Conservation (phyloP, 2,113 vertebrate genomes). For the Myiopsitta monachus region DNA sequence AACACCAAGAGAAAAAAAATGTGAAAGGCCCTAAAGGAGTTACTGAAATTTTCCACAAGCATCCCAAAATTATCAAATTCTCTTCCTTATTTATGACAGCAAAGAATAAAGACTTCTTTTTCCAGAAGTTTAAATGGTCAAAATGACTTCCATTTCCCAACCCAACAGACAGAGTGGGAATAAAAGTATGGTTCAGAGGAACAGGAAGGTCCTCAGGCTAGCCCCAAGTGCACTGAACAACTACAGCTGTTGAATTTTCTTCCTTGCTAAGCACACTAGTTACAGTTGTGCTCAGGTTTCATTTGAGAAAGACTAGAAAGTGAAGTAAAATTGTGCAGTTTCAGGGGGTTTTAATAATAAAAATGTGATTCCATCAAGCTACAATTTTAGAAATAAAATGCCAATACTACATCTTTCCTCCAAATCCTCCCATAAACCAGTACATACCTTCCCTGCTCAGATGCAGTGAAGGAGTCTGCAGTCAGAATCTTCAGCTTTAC, state of each 20-base stretch:
- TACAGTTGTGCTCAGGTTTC: neutral
- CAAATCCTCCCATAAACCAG: rapidly evolving
- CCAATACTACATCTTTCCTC: neutral
- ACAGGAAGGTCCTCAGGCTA: slow-evolving; percentile 24
- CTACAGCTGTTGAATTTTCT: slow-evolving; percentile 1
- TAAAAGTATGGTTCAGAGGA: slow-evolving; percentile 57
- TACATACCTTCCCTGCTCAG: neutral
- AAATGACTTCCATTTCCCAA: slow-evolving; percentile 29
- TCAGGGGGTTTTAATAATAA: neutral
- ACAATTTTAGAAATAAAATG: neutral
- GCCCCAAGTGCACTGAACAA: slow-evolving; percentile 34
- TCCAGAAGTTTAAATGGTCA: slow-evolving; percentile 11
- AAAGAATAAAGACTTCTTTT: neutral
- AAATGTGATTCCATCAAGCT: neutral
- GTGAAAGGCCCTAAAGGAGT: neutral
- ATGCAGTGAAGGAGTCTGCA: neutral
- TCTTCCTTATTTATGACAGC: neutral
- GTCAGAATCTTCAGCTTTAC: neutral
- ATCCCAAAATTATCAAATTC: neutral
- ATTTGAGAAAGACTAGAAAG: neutral
- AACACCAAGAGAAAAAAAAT: neutral
- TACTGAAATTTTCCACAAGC: neutral
- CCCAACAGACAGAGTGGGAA: slow-evolving; percentile 20
- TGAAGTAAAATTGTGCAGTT: neutral
- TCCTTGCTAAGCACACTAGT: neutral